These are phyloP conservation scores for Chiridota heheva DNA, from an alignment of 35 echinoderm and acorn worm species.

Conservation along the genomic window DNA sequence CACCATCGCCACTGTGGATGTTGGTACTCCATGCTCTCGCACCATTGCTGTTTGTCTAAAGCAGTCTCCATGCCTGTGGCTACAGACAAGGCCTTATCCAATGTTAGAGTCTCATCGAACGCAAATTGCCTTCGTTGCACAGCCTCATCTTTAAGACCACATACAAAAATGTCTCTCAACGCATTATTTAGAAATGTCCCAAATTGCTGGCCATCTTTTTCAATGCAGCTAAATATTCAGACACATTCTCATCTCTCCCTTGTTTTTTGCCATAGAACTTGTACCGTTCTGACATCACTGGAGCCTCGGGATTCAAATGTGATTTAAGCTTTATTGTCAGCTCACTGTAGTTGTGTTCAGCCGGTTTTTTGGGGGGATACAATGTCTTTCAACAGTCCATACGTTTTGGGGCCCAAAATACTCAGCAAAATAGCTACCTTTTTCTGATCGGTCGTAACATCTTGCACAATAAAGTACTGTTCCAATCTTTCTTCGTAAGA, in stretches of 20 bases:
- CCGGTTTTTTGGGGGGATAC: background rate
- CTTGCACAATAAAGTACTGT: conserved; percentile 22
- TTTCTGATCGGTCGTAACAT: background rate
- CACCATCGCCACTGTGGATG: background rate
- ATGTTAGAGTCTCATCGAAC: background rate
- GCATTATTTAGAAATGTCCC: background rate
- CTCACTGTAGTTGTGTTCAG: background rate
- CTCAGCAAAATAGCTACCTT: background rate
- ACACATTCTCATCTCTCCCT: background rate
- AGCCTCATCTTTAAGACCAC: conserved; percentile 9
- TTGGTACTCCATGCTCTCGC: background rate
- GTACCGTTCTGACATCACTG: background rate
- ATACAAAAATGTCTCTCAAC: conserved; percentile 8
- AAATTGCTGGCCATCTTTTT: background rate
- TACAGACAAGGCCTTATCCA: background rate
- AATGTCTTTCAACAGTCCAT: conserved; percentile 1
- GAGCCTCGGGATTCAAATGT: background rate
- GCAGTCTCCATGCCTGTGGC: background rate
- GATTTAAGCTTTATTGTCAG: background rate
- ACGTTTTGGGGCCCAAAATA: background rate
- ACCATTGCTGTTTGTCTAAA: background rate
- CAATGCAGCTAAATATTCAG: conserved; percentile 1
- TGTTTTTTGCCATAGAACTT: conserved; percentile 10
- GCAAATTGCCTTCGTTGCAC: background rate
- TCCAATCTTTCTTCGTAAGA: conserved; percentile 18